Evolutionary conservation across 1,140 invertebrate species (phyloP).

Genomic region (Hylyphantes graminicola): DNA sequence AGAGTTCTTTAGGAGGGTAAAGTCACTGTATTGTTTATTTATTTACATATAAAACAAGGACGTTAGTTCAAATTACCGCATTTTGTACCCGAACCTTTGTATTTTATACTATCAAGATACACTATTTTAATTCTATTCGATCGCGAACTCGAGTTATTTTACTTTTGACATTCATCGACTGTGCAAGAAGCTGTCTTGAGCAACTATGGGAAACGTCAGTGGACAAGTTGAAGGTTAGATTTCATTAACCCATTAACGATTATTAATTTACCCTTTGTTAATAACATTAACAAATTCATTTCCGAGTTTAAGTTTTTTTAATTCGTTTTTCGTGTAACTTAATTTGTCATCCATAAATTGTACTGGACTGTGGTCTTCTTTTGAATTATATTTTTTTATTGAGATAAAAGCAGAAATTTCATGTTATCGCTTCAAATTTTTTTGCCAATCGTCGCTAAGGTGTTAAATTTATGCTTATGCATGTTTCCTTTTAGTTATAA

Average conservation of each 20-base stretch:
- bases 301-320: too few species aligned
- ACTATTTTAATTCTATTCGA: conserved; percentile 11
- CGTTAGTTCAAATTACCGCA: conserved; percentile 38
- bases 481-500: neutral
- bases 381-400: too few species aligned
- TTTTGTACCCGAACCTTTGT: conserved; percentile 50
- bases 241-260: neutral
- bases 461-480: too few species aligned
- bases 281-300: too few species aligned
- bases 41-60: conserved; percentile 27
- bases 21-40: conserved; percentile 46
- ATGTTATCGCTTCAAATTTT: too few species aligned
- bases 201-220: conserved; percentile 42
- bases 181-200: neutral
- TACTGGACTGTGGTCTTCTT: too few species aligned
- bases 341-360: too few species aligned
- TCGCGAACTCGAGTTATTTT: conserved; percentile 3
- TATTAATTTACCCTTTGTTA: too few species aligned
- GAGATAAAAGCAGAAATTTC: too few species aligned
- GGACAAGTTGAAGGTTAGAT: conserved; percentile 44
- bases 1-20: conserved; percentile 29
- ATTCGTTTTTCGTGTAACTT: too few species aligned
- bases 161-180: neutral
- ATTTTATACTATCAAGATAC: conserved; percentile 16
- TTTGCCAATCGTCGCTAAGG: too few species aligned